Percentiles rank a stretch among this genome's conserved stretches.
These are phyloP conservation scores for Caenorhabditis becei DNA, from an alignment of 2,888 invertebrate genomes.

Conservation along the genomic window DNA sequence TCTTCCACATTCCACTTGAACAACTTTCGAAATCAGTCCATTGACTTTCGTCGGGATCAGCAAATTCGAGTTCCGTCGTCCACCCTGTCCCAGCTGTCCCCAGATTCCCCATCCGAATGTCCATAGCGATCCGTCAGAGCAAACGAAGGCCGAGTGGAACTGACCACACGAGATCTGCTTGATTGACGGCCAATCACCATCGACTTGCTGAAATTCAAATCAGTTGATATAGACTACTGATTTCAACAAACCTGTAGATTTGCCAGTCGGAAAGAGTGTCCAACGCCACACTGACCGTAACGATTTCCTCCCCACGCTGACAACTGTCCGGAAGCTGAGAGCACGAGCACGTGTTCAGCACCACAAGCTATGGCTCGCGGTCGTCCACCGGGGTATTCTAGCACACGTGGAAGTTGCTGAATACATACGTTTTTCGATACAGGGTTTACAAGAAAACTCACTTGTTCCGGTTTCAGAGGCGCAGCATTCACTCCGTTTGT, in stretches of 20 bases:
- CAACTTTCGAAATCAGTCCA: slow-evolving; percentile 48
- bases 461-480: slow-evolving; percentile 42
- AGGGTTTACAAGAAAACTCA: no score
- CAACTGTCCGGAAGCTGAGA: slow-evolving; percentile 71
- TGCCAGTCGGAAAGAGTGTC: slow-evolving; percentile 63
- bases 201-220: slow-evolving; percentile 63
- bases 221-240: no score
- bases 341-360: slow-evolving; percentile 76
- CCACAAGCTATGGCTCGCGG: slow-evolving; percentile 73
- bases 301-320: slow-evolving; percentile 76
- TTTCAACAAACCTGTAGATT: slow-evolving; percentile 50
- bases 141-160: slow-evolving; percentile 76
- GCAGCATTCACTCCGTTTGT: slow-evolving; percentile 42
- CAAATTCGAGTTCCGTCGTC: slow-evolving; percentile 32
- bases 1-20: slow-evolving; percentile 66
- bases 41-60: slow-evolving; percentile 59
- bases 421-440: no score
- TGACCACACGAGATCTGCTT: slow-evolving; percentile 74
- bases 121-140: slow-evolving; percentile 70
- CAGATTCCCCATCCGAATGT: slow-evolving; percentile 78
- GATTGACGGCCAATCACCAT: slow-evolving; percentile 69
- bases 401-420: slow-evolving; percentile 47
- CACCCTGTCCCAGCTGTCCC: slow-evolving; percentile 75
- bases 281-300: slow-evolving; percentile 79
- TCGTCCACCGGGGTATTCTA: slow-evolving; percentile 57